phyloP scores from a whole-genome alignment of 2,797 vertebrate genomes.

The Macropus fuliginosus region DNA sequence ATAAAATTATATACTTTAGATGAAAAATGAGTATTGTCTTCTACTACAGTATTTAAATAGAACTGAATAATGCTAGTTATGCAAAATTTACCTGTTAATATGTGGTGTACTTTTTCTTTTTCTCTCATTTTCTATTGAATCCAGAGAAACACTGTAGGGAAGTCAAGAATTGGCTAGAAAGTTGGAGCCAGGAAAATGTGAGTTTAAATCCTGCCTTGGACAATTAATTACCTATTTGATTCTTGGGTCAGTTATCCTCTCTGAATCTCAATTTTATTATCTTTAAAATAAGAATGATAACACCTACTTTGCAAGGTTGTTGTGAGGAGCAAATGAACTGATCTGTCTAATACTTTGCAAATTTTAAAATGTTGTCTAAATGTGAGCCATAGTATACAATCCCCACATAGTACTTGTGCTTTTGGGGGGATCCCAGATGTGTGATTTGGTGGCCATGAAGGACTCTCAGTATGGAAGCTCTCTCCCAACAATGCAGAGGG shows the following conservation, averaged over 20 bases:
- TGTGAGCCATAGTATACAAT: neutral
- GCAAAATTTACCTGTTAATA: neutral
- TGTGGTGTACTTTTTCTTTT: neutral
- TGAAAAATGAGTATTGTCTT: conserved; percentile 6
- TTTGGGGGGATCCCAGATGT: neutral
- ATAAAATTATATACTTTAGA: conserved; percentile 1
- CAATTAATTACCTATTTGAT: neutral
- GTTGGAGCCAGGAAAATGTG: neutral
- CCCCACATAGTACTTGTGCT: neutral
- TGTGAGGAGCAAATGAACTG: neutral
- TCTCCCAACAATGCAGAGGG: neutral
- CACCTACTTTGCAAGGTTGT: neutral
- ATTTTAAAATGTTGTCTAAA: neutral
- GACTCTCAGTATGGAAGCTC: neutral
- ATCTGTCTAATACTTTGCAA: neutral
- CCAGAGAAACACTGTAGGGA: neutral
- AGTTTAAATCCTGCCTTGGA: neutral
- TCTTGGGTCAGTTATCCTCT: neutral
- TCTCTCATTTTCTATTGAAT: neutral
- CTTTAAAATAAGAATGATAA: neutral
- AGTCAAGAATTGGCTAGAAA: neutral
- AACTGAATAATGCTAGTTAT: conserved; percentile 24
- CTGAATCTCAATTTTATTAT: neutral
- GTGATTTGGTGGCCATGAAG: neutral
- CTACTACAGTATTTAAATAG: neutral